Evolutionary conservation across 2,797 vertebrate species (phyloP), one percentile per base, ranked within the genome.

Genomic region (Cryptoprocta ferox): DNA sequence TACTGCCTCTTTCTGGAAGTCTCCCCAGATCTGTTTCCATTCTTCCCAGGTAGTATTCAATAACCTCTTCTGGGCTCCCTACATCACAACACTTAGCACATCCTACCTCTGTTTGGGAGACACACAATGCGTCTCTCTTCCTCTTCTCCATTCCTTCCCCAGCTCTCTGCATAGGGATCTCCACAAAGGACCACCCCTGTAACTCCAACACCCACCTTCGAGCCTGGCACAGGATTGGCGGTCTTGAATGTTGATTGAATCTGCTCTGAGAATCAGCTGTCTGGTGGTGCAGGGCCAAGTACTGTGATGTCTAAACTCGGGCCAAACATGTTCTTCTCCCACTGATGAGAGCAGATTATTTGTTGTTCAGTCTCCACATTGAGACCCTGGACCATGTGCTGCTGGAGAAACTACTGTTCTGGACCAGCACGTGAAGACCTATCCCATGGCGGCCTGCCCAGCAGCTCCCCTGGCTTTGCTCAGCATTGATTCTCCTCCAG

Each of bases 141-240:
- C 12, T 3, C 48, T 3, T 94, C 5, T 4, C 5, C 1, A 3
- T n/a, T 19, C 1, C 3, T 82, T 2, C 0, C 3, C 6, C 24
- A 35, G 11, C 3, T 61, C 32, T 19, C n/a, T 73, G 61, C 5
- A 15, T 9, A 63, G 11, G 18, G n/a, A 0, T 80, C 42, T 80
- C 42, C 21, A 42, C 21, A 16, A 16, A 76, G 53, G 3, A 56
- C 0, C 0, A 13, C 28, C 5, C 12, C 24, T 50, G 10, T 12
- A 48, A 45, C 28, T 50, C 8, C 26, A 82, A 21, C 32, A 16
- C 42, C 71, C 56, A 59, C 35, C 11, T 18, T 63, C 2, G 15
- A 88, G 26, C 28, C 39, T 42, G 39, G 59, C 26, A 12, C 3
- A 37, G 13, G 11, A 0, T 24, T 9, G 11, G n/a, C 26, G 11